Conservation (phyloP, 2,113 vertebrate genomes). For the Excalfactoria chinensis region DNA sequence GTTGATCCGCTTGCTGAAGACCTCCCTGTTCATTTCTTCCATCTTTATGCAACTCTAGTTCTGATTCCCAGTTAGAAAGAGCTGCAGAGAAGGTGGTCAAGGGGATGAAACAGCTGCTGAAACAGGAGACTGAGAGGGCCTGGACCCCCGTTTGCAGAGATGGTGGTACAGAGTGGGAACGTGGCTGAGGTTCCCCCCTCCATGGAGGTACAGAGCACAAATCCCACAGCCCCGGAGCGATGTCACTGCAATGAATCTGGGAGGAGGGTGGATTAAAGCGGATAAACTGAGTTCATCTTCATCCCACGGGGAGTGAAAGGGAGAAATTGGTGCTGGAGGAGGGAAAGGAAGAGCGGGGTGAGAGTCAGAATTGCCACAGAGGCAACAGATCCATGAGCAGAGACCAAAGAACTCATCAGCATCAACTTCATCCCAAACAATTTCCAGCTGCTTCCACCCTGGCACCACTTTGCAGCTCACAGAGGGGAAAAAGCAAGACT, state of each 20-base stretch:
- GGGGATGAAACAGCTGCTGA: neutral
- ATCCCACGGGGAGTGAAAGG: neutral
- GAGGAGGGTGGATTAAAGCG: neutral
- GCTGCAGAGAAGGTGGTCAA: neutral
- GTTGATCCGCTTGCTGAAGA: too few relatives aligned
- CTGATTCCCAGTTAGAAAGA: neutral
- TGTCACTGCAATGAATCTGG: rapidly evolving
- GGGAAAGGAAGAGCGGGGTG: neutral
- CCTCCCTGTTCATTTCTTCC: too few relatives aligned
- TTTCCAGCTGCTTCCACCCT: neutral
- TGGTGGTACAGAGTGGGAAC: neutral
- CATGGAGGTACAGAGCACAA: neutral
- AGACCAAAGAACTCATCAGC: too few relatives aligned
- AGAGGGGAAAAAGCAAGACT: neutral
- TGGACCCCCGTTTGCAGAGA: neutral
- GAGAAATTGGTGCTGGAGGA: neutral
- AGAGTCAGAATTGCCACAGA: neutral
- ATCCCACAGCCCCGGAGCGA: neutral
- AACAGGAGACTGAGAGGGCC: rapidly evolving
- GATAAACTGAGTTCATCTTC: neutral
- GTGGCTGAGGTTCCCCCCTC: neutral
- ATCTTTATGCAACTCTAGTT: too few relatives aligned
- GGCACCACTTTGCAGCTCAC: rapidly evolving
- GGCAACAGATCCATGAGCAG: neutral
- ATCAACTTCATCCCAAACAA: neutral